phyloP scores from a whole-genome alignment of 1,140 invertebrate genomes.

The Zaprionus tsacasi region DNA sequence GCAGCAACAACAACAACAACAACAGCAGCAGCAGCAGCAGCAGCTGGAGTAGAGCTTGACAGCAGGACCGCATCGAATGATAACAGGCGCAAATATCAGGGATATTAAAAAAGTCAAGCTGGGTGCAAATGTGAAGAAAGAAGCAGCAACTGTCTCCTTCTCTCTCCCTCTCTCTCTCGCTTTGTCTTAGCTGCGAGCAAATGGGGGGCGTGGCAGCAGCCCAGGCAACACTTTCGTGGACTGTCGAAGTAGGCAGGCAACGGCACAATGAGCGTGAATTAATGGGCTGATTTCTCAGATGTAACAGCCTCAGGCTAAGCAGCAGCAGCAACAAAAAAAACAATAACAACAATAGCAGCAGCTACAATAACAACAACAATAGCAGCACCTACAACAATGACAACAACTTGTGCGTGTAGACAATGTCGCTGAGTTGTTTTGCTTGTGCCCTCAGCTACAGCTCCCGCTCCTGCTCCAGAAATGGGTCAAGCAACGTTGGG shows the following conservation, averaged over 20 bases:
- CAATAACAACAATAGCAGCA: conserved; percentile 5
- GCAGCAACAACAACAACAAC: conserved; percentile 40
- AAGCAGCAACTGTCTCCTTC: background rate
- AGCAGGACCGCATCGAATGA: conserved; percentile 41
- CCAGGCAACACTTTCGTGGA: conserved; percentile 49
- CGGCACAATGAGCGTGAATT: conserved; percentile 75
- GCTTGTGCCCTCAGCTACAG: background rate
- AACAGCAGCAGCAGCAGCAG: conserved; percentile 5
- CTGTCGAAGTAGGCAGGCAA: conserved; percentile 51
- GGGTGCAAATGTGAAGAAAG: conserved; percentile 62
- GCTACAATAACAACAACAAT: conserved; percentile 14
- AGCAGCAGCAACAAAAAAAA: conserved; percentile 12
- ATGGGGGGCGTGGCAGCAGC: conserved; percentile 22
- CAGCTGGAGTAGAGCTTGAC: background rate
- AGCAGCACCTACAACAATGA: conserved; percentile 31
- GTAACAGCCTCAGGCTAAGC: conserved; percentile 32
- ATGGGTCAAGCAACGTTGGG: conserved; percentile 10
- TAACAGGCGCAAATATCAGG: conserved; percentile 67
- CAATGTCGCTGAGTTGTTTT: conserved; percentile 56
- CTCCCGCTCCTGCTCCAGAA: background rate
- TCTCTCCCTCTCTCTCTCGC: background rate
- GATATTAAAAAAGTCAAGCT: conserved; percentile 82
- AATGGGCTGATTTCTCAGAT: conserved; percentile 69
- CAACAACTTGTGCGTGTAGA: conserved; percentile 53
- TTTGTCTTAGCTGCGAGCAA: conserved; percentile 27